Evolutionary conservation across 2,888 invertebrate species (phyloP), one percentile per base, ranked within the genome.

Genomic region (Asteroscopus sphinx): DNA sequence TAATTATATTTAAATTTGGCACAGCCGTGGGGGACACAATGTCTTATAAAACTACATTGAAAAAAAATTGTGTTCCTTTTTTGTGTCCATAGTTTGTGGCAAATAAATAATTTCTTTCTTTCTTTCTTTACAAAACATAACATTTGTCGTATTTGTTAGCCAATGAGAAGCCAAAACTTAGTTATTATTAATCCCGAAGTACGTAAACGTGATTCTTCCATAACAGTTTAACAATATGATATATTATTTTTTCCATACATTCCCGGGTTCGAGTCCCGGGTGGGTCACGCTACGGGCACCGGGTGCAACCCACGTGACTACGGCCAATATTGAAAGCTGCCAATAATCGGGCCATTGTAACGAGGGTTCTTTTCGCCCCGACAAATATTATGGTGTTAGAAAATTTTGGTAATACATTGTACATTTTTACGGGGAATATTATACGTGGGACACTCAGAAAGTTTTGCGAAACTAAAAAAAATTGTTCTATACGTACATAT

Each of bases 291-390:
- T 71, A 67, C 30, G 25, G 52, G 70, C 72, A 39, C 78, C 85
- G 74, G 79, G 65, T 83, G 85, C 45, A 52, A n/a, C 21, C 62
- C 85, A 80, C 85, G 85, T 85, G 85, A 80, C 81, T 57, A 15
- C 44, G 45, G 36, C 37, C 37, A 44, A 71, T 78, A 81, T 81
- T 75, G 76, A 63, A 73, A 73, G 62, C 76, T 79, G 73, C 77
- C 81, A 79, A 81, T 79, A 77, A 73, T 71, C 66, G 63, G 9
- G 46, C 26, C 37, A 57, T 56, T 59, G 52, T 67, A 58, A 75
- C 71, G 54, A 75, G 68, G 77, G 75, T 73, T 42, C 57, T 48
- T 57, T 58, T n/a, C 26, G 40, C 11, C 41, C 54, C 62, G 45
- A 55, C 59, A 57, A 60, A 73, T 76, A 70, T 77, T 60, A 77